Evolutionary conservation across 2,797 vertebrate genomes (phyloP), one percentile per base, ranked within the genome.

Genomic region (Eupleurogrammus muticus): DNA sequence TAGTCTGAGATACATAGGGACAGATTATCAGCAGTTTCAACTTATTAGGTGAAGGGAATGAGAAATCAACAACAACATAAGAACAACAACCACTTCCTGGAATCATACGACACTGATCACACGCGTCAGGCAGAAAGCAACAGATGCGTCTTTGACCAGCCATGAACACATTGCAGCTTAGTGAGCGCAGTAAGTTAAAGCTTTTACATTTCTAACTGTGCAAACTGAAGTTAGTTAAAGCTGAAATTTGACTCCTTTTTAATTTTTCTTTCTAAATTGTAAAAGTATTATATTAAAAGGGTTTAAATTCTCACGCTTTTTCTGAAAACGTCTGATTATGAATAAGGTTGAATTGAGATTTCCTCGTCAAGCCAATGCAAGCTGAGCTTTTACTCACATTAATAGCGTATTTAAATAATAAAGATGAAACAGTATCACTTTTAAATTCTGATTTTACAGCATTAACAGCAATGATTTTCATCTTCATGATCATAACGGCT

Each of bases 381-480:
- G 14, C 40, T 42, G 16, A 17, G 6, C 16, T 42, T 42, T 17
- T 28, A 17, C 14, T 40, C 14, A 13, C 16, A 17, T 17, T 17
- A 6, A n/a, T n/a, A n/a, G n/a, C n/a, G 16, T 10, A 16, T 42
- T 8, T 42, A 28, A 28, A 3, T 28, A 28, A 28, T 42, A 17
- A 42, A 17, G 7, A 42, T 17, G 8, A 42, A 42, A 16, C 40
- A 42, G 17, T 42, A 7, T 42, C 16, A 19, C 10, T 11, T 46
- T 38, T 28, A 28, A 3, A 28, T 3, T 28, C 3, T 3, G 28
- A 28, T 28, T 28, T 28, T 55, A 21, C 24, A 67, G 52, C 53
- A 73, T 42, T 67, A 64, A 58, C 20, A 38, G 68, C 24, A 53
- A 76, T 70, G 76, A 20, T 19, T 53, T 63, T 2, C 40, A 24